Evolutionary conservation across 2,113 vertebrate genomes (phyloP), one percentile per base, ranked within the genome.

Genomic region (Larimichthys polyactis): DNA sequence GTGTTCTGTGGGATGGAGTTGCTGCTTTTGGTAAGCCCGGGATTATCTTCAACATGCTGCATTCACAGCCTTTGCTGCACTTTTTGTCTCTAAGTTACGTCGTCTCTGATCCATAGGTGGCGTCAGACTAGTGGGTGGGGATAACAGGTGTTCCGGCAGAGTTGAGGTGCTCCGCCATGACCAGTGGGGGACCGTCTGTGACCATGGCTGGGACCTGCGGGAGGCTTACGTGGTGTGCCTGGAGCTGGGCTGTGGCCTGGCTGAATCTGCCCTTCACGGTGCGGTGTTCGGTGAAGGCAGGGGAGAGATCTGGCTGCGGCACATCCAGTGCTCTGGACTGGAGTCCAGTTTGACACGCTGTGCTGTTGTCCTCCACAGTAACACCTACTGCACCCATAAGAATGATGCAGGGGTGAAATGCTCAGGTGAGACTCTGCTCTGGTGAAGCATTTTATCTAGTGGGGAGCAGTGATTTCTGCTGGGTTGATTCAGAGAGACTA

Each of bases 101-200:
- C 67, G 24, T 5, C n/a, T 82, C 51, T 83, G 68, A n/a, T 79
- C 66, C 63, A 63, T 86, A 95, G 94, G 89, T 62, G 81, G 70
- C 16, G 71, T 94, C 63, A 87, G 93, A 73, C 90, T 96, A 36
- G 88, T 87, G 20, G 84, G 90, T 29, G 94, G 91, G 36, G 87
- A 92, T 2, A 76, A 76, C 80, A 85, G 86, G 29, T 96, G 95
- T 73, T 94, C 92, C 2, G 95, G 95, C 12, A 91, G 94, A 62
- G 94, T 96, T 15, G 95, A 96, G 89, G 87, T 96, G 1, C 92
- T 90, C 62, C 88, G 79, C 46, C 89, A 87, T 27, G 79, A 90
- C 59, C 88, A 91, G 72, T 96, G 95, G 95, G 94, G 93, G 29
- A 94, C 95, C 0, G 93, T 96, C 2, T 95, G 94, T 4, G 88